These are phyloP conservation scores for Protonibea diacanthus DNA, from an alignment of 2,797 vertebrate genomes.

Conservation along the genomic window DNA sequence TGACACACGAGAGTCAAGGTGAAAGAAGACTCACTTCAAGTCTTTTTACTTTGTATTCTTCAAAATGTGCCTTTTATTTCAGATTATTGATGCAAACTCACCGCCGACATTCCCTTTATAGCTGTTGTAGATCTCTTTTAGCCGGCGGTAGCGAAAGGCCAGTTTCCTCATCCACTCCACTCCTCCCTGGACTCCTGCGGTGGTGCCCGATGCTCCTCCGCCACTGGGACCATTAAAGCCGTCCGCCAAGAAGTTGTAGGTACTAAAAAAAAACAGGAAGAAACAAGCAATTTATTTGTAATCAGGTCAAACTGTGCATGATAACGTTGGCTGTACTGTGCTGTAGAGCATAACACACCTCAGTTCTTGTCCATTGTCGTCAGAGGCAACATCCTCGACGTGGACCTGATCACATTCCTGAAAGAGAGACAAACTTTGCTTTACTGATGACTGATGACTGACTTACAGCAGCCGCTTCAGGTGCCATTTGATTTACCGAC, in stretches of 20 bases:
- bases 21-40: neutral
- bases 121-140: constrained; percentile 95
- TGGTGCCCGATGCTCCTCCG: constrained; percentile 84
- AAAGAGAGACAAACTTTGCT: constrained; percentile 9
- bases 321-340: neutral
- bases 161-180: constrained; percentile 99
- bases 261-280: constrained; percentile 83
- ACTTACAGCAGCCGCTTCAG: neutral
- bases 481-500: neutral
- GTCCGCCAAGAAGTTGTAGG: constrained; percentile 95
- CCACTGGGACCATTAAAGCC: constrained; percentile 93
- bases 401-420: constrained; percentile 99
- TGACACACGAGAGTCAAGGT: rapidly evolving
- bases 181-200: constrained; percentile 92
- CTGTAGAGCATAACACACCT: constrained; percentile 81
- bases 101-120: constrained; percentile 94
- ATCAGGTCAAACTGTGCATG: neutral
- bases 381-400: constrained; percentile 96
- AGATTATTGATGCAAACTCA: constrained; percentile 71
- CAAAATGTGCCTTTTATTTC: no score
- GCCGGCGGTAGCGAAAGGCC: constrained; percentile 96
- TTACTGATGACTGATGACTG: neutral
- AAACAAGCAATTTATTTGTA: neutral
- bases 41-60: no score
- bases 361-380: constrained; percentile 98